phyloP scores from a whole-genome alignment of 1,140 invertebrate genomes.

The Planococcus citri region DNA sequence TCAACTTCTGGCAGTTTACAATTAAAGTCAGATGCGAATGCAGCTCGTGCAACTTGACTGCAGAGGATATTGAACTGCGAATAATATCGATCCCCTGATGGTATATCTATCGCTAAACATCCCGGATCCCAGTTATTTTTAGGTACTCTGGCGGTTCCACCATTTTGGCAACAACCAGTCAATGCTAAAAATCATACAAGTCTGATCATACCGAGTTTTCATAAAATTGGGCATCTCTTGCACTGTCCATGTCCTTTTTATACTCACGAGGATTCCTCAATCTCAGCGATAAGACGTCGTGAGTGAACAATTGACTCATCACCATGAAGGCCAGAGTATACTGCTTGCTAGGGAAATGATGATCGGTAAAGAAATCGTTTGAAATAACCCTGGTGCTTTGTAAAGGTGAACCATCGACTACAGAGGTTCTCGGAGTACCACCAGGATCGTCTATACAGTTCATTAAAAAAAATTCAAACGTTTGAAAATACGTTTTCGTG shows the following conservation, averaged over 20 bases:
- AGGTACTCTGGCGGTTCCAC: slow-evolving; percentile 23
- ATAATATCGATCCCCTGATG: slow-evolving; percentile 55
- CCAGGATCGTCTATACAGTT: slow-evolving; percentile 34
- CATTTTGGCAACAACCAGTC: not conserved
- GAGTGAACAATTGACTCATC: slow-evolving; percentile 46
- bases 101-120: slow-evolving; percentile 47
- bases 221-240: too few relatives aligned
- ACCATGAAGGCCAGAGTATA: slow-evolving; percentile 37
- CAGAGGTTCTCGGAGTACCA: slow-evolving; percentile 32
- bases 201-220: too few relatives aligned
- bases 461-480: too few relatives aligned
- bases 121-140: slow-evolving; percentile 39
- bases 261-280: not conserved
- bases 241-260: too few relatives aligned
- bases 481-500: too few relatives aligned
- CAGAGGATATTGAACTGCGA: slow-evolving; percentile 54
- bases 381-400: slow-evolving; percentile 37
- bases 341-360: slow-evolving; percentile 33
- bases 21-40: slow-evolving; percentile 30
- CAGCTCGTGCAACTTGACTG: slow-evolving; percentile 58
- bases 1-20: slow-evolving; percentile 22
- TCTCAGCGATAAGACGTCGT: slow-evolving; percentile 36
- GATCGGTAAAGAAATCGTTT: slow-evolving; percentile 35
- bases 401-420: not conserved
- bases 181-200: not conserved